Percentiles rank a stretch among this genome's conserved stretches.
These are phyloP conservation scores for Pelmatolapia mariae DNA, from an alignment of 2,113 vertebrate genomes.

Conservation along the genomic window DNA sequence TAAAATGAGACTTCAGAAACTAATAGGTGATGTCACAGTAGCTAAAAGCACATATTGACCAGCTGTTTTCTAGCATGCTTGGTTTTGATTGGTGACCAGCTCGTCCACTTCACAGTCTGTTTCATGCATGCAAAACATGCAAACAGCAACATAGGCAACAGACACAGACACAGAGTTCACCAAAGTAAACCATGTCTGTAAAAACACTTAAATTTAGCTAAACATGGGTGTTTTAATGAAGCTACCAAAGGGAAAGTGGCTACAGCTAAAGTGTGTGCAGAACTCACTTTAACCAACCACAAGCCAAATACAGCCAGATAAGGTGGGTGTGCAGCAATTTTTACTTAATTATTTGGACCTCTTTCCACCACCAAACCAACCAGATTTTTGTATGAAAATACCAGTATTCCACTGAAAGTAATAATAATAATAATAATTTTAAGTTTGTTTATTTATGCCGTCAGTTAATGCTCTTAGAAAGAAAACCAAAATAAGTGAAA, in stretches of 20 bases:
- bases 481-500: background rate
- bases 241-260: background rate
- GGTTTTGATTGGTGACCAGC: background rate
- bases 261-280: background rate
- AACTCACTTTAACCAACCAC: background rate
- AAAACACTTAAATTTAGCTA: background rate
- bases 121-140: background rate
- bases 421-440: background rate
- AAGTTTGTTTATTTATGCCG: background rate
- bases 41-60: background rate
- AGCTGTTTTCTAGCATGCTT: background rate
- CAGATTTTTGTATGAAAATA: background rate
- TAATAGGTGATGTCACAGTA: background rate
- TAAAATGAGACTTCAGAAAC: background rate
- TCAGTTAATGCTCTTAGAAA: background rate
- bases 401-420: background rate
- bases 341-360: background rate
- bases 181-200: background rate
- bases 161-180: background rate
- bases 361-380: background rate
- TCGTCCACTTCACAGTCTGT: background rate
- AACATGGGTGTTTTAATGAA: background rate
- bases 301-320: background rate
- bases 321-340: background rate
- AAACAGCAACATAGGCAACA: background rate